Conservation (phyloP, 1,140 invertebrate genomes). For the Ridgeia piscesae region DNA sequence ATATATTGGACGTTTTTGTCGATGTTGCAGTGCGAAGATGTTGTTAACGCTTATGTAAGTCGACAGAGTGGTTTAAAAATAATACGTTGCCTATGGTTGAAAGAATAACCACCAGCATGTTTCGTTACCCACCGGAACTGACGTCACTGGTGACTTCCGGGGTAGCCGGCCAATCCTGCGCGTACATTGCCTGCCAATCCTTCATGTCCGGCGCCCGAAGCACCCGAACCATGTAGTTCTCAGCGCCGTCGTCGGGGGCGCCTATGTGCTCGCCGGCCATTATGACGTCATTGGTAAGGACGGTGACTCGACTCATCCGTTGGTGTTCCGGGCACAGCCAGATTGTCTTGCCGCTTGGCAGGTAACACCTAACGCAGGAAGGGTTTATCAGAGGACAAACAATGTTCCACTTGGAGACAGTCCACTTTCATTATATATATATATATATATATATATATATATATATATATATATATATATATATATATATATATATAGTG, state of each 20-base stretch:
- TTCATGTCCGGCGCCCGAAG: not conserved
- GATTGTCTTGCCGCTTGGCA: constrained; percentile 24
- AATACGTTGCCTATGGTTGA: too few relatives aligned
- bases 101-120: not conserved
- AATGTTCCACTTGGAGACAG: not conserved
- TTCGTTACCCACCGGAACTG: not conserved
- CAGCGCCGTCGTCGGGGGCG: not conserved
- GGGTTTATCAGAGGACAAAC: not conserved
- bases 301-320: constrained; percentile 18
- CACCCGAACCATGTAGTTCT: not conserved
- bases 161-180: not conserved
- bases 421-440: too few relatives aligned
- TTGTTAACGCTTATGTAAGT: too few relatives aligned
- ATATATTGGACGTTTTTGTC: too few relatives aligned
- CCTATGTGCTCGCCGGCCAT: not conserved
- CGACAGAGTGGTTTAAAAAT: too few relatives aligned
- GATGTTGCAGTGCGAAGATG: too few relatives aligned
- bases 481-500: too few relatives aligned
- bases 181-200: not conserved
- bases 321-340: constrained; percentile 29
- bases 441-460: too few relatives aligned
- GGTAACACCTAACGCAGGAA: constrained; percentile 12
- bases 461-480: too few relatives aligned
- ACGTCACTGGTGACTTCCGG: not conserved
- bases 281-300: not conserved